Evolutionary conservation across 1,140 invertebrate species (phyloP).

Genomic region (Zeugodacus cucurbitae): DNA sequence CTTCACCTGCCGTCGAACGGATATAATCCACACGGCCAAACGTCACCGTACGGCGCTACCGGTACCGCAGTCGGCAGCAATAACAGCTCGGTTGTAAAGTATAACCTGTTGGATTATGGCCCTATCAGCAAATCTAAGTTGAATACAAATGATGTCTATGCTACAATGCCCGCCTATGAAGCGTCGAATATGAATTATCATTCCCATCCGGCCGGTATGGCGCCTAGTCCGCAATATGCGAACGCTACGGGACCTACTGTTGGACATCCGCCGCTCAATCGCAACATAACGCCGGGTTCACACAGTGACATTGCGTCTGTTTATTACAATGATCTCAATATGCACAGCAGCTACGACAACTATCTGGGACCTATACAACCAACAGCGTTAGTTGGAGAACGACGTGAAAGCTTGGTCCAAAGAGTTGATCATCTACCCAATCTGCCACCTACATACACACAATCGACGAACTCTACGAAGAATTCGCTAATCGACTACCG

Average conservation of each 20-base stretch:
- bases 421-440: neutral
- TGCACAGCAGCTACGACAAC: neutral
- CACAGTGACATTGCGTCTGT: neutral
- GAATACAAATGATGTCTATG: conserved; percentile 10
- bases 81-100: neutral
- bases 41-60: neutral
- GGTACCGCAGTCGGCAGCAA: neutral
- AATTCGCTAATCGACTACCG: neutral
- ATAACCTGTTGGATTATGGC: neutral
- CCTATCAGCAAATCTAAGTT: conserved; percentile 44
- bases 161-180: neutral
- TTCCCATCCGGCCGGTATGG: neutral
- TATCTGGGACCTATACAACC: neutral
- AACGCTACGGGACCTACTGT: neutral
- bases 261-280: neutral
- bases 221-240: neutral
- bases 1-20: neutral
- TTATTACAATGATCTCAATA: conserved; percentile 33
- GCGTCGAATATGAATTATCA: neutral
- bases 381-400: neutral
- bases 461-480: neutral
- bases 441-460: neutral
- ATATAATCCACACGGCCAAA: neutral
- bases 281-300: neutral
- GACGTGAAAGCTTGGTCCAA: conserved; percentile 5